Base-by-base conservation (phyloP, 2,888 invertebrate species). In the Mallateleia sp. region DNA sequence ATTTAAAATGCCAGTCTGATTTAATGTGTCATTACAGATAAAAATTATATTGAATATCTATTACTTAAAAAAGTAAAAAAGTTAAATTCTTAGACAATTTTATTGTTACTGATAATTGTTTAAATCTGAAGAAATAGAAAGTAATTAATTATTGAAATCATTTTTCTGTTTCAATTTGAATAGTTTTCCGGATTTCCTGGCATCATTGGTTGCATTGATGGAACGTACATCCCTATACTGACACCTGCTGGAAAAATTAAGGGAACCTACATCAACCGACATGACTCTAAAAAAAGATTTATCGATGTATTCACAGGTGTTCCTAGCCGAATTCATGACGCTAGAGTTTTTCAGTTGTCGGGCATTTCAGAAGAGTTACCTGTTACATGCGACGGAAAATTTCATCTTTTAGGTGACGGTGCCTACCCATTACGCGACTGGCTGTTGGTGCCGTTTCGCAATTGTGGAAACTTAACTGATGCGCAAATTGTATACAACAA, bases 211-310 rank as follows among this genome's bases (percentile, higher is more conserved):
- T 83, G 77, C 42, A 83, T 81, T 2, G 84, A 86, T 69, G 88
- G 83, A 3, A 64, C 62, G 2, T 81, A 82, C 14, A 83, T 89
- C 11, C 75, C 79, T 2, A 92, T 93, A 11, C 86, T 90, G 66
- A 92, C 91, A 54, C 92, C 92, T 38, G 91, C 85, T 9, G 85
- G 91, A 50, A 94, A 93, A 92, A 89, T 92, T 9, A 91, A 91
- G 84, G 92, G 89, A 1, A 93, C 92, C 5, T 94, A 93, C 83
- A 88, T 90, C 2, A 94, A 94, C 71, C 86, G 93, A 18, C 85
- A 86, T 56, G 67, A 84, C 52, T 52, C 78, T 1, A 18, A 50
- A 15, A 78, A 79, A 62, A 81, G 18, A 66, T 84, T 88, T 42
- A 50, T 85, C 9, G 85, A 89, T 25, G 60, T 58, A 0, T 88